phyloP scores from a whole-genome alignment of 1,140 invertebrate genomes.

The Leucophenga varia region DNA sequence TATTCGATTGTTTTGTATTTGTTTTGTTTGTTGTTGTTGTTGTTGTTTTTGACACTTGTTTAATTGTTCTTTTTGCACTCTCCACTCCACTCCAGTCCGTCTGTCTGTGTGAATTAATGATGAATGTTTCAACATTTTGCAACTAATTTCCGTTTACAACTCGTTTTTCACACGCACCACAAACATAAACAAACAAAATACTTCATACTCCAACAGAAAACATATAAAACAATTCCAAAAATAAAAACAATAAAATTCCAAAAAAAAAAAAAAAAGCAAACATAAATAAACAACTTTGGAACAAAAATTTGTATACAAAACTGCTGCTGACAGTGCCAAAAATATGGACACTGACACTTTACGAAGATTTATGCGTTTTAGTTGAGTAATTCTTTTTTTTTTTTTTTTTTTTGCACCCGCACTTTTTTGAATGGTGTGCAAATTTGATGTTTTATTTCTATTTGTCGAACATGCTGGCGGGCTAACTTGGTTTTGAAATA shows the following conservation, averaged over 20 bases:
- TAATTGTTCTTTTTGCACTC: background rate
- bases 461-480: too few species aligned
- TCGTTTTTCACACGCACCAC: background rate
- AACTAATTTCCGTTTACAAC: constrained; percentile 5
- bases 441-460: too few species aligned
- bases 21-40: background rate
- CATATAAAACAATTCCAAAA: background rate
- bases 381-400: constrained; percentile 24
- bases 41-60: background rate
- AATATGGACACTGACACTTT: constrained; percentile 52
- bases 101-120: background rate
- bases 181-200: background rate
- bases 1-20: background rate
- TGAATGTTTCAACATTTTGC: background rate
- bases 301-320: constrained; percentile 17
- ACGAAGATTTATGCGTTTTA: constrained; percentile 52
- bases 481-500: too few species aligned
- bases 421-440: too few species aligned
- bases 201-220: background rate
- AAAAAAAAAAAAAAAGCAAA: constrained; percentile 39
- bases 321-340: constrained; percentile 42
- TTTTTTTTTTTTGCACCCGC: background rate
- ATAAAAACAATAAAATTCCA: constrained; percentile 41
- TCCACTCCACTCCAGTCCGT: too few species aligned
- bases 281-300: constrained; percentile 26